These are phyloP conservation scores for Gallinago solitaria DNA, from an alignment of 2,797 vertebrate genomes.

Conservation along the genomic window DNA sequence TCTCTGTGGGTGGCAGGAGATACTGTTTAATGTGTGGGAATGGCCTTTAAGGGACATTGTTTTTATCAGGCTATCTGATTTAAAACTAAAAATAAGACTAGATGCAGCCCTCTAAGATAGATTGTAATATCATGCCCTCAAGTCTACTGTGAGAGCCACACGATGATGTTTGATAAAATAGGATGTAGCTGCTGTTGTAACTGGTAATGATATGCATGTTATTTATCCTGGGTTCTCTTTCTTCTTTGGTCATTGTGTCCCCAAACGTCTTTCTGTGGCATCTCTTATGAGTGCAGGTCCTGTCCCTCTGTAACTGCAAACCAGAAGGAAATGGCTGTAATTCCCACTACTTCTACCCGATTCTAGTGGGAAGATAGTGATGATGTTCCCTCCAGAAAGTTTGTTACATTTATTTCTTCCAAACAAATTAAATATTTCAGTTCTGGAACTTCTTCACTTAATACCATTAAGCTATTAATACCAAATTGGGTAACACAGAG, in stretches of 20 bases:
- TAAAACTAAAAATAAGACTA: slow-evolving; percentile 47
- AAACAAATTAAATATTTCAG: neutral
- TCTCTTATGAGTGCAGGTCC: neutral
- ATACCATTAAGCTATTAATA: neutral
- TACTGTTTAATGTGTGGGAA: slow-evolving; percentile 40
- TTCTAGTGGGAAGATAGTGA: neutral
- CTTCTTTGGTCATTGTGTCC: neutral
- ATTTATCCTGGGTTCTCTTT: neutral
- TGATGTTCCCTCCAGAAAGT: neutral
- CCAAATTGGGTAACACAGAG: neutral
- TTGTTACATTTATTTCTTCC: neutral
- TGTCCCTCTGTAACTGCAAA: neutral
- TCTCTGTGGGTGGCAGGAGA: slow-evolving; percentile 27
- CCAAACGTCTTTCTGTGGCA: neutral
- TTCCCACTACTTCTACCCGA: neutral
- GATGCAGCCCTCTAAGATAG: neutral
- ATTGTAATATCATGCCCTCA: neutral
- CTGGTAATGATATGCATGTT: neutral
- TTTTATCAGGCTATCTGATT: slow-evolving; percentile 41
- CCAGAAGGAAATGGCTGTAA: neutral
- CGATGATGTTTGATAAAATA: neutral
- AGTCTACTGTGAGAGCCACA: neutral
- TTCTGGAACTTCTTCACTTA: neutral
- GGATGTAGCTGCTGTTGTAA: slow-evolving; percentile 16
- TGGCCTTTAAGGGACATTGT: slow-evolving; percentile 26